These are phyloP conservation scores for Cylloceria caligata DNA, from an alignment of 2,888 invertebrate genomes.

Conservation along the genomic window DNA sequence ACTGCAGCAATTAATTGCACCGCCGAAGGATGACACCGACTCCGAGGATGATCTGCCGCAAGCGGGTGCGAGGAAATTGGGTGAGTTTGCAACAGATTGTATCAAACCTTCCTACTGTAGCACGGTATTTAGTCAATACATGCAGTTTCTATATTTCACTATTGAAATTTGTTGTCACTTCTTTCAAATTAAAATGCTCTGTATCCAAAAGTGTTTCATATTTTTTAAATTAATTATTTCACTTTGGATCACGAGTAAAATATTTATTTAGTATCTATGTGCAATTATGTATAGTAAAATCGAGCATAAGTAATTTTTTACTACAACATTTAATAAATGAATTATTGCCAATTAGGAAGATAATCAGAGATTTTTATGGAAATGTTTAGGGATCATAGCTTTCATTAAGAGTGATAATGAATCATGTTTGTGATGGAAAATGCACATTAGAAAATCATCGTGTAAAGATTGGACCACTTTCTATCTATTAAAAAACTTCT, in stretches of 20 bases:
- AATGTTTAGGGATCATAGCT: neutral
- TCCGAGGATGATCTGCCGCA: slow-evolving; percentile 81
- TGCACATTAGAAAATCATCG: neutral
- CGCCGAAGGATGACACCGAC: slow-evolving; percentile 78
- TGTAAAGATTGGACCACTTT: neutral
- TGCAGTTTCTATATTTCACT: neutral
- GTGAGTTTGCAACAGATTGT: slow-evolving; percentile 70
- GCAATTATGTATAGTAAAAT: no score
- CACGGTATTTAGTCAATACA: neutral
- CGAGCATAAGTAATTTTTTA: no score
- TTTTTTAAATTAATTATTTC: neutral
- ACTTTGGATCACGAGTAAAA: neutral
- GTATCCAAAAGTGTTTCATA: neutral
- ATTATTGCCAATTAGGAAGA: neutral
- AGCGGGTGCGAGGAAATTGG: slow-evolving; percentile 76
- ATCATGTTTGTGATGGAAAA: neutral
- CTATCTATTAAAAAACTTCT: neutral
- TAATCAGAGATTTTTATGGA: neutral
- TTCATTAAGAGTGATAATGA: neutral
- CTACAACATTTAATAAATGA: neutral
- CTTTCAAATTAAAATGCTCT: neutral
- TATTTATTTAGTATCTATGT: no score
- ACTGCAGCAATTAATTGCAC: slow-evolving; percentile 77
- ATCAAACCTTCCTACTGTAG: neutral
- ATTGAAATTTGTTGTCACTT: neutral